A percentile compares a stretch with the other conserved stretches of the same genome.
These are phyloP conservation scores for Andrena chrysosceles DNA, from an alignment of 2,888 invertebrate genomes.

Conservation along the genomic window DNA sequence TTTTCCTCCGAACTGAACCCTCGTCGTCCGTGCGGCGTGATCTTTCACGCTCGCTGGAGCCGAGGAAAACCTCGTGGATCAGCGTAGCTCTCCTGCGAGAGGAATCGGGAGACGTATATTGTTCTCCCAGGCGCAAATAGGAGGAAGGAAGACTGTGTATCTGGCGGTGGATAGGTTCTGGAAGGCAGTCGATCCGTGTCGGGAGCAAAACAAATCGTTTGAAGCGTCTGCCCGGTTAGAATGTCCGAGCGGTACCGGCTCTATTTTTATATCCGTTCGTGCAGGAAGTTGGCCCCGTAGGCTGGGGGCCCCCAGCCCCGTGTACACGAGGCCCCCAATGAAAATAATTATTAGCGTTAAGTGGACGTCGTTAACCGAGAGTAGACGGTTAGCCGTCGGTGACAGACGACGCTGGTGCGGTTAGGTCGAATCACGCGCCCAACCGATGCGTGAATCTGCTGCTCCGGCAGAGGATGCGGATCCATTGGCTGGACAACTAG, in stretches of 20 bases:
- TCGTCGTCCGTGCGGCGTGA: slow-evolving; percentile 20
- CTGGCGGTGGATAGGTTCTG: too few relatives aligned
- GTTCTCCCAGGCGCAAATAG: not conserved
- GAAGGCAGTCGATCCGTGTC: slow-evolving; percentile 14
- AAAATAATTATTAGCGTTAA: slow-evolving; percentile 85
- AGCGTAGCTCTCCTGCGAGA: not conserved
- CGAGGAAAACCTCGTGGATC: slow-evolving; percentile 6
- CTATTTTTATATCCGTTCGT: slow-evolving; percentile 85
- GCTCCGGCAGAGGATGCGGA: slow-evolving; percentile 82
- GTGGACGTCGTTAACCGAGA: slow-evolving; percentile 83
- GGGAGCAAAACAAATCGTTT: slow-evolving; percentile 56
- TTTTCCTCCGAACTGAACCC: slow-evolving; percentile 19
- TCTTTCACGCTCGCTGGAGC: slow-evolving; percentile 11
- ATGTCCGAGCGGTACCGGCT: slow-evolving; percentile 73
- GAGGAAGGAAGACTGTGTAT: not conserved
- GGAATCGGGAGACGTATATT: not conserved
- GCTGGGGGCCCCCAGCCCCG: slow-evolving; percentile 74
- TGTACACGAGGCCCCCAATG: slow-evolving; percentile 81
- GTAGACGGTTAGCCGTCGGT: slow-evolving; percentile 74
- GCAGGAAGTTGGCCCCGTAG: slow-evolving; percentile 83
- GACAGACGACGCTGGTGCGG: slow-evolving; percentile 75
- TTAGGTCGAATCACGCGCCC: slow-evolving; percentile 79
- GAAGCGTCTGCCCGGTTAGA: slow-evolving; percentile 54
- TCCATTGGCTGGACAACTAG: slow-evolving; percentile 83
- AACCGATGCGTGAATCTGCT: slow-evolving; percentile 67